Percentiles rank a stretch among this genome's conserved stretches.
Conservation (phyloP, 2,888 invertebrate species). For the Heterodera filipjevi region DNA sequence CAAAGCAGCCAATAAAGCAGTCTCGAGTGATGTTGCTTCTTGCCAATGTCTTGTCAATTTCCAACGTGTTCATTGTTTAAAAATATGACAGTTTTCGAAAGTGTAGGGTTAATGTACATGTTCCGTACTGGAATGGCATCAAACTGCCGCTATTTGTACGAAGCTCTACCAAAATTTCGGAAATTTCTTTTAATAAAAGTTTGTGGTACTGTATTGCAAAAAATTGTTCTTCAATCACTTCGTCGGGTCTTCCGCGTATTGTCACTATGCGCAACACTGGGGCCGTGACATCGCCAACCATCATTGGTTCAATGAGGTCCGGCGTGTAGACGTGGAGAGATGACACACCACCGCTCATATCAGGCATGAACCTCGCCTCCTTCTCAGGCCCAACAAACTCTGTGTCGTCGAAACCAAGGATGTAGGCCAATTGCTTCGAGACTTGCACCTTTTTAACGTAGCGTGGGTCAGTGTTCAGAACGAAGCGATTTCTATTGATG, state of each 20-base stretch:
- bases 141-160: no score
- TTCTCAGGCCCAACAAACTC: neutral
- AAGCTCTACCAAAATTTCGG: no score
- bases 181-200: no score
- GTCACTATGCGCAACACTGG: constrained; percentile 34
- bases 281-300: constrained; percentile 33
- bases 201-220: no score
- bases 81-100: no score
- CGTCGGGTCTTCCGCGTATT: constrained; percentile 28
- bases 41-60: no score
- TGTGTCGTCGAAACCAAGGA: constrained; percentile 23
- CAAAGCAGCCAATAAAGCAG: no score
- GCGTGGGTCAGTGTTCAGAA: neutral
- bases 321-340: constrained; percentile 34
- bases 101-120: no score
- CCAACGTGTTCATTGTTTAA: no score
- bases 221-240: constrained; percentile 27
- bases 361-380: constrained; percentile 18
- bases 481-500: neutral
- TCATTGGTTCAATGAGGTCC: constrained; percentile 35
- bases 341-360: constrained; percentile 21
- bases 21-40: no score
- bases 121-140: no score
- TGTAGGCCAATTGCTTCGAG: constrained; percentile 1
- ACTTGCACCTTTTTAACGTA: constrained; percentile 14